Conservation (phyloP, 2,797 vertebrate species). For the Phoebastria nigripes region DNA sequence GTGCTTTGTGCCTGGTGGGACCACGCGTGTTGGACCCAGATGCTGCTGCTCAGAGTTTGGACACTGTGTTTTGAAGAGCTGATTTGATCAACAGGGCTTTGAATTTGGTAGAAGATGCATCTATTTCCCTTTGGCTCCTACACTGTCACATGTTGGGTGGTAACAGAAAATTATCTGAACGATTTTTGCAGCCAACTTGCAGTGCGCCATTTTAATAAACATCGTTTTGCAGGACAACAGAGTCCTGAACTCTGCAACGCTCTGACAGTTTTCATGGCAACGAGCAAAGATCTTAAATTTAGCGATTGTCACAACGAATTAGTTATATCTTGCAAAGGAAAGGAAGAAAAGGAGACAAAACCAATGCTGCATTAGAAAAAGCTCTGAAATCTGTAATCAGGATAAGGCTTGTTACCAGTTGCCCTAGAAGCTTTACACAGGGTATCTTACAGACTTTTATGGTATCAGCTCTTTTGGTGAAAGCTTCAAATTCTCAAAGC, state of each 20-base stretch:
- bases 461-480: neutral
- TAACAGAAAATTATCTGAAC: neutral
- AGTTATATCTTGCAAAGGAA: neutral
- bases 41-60: neutral
- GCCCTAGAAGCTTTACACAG: neutral
- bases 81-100: neutral
- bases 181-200: neutral
- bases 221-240: neutral
- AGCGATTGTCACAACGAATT: neutral
- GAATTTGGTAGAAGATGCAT: neutral
- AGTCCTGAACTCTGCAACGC: neutral
- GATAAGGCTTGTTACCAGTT: neutral
- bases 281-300: neutral
- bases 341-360: conserved; percentile 1
- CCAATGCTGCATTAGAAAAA: neutral
- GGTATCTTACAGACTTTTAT: neutral
- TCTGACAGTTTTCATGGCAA: conserved; percentile 33
- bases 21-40: neutral
- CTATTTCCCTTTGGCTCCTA: neutral
- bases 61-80: neutral
- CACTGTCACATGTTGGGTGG: neutral
- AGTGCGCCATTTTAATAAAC: neutral
- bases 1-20: neutral
- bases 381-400: neutral
- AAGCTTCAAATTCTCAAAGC: neutral